Conservation (phyloP, 2,888 invertebrate genomes). For the Acrobasis consociella region DNA sequence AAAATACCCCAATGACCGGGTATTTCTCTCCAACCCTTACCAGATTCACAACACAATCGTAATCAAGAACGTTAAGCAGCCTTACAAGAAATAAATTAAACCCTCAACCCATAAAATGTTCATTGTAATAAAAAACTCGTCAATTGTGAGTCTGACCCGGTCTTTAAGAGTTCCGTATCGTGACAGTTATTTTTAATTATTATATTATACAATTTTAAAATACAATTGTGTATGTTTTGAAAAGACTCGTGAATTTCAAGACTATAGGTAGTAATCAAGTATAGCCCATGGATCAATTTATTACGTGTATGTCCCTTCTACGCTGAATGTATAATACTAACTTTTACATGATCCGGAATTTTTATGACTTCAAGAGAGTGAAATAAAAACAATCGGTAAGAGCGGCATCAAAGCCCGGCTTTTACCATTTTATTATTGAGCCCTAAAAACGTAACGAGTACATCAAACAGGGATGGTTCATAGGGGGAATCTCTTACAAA, state of each 20-base stretch:
- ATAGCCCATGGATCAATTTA: too few species aligned
- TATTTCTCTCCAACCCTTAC: conserved; percentile 8
- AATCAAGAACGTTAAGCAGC: conserved; percentile 16
- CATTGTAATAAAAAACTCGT: conserved; percentile 8
- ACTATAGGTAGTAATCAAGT: too few species aligned
- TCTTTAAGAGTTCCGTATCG: too few species aligned
- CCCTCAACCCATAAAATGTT: conserved; percentile 18
- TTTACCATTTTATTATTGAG: not conserved
- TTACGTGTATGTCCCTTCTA: too few species aligned
- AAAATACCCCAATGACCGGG: conserved; percentile 8
- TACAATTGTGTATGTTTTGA: too few species aligned
- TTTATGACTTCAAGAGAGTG: too few species aligned
- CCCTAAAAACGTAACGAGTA: conserved; percentile 12
- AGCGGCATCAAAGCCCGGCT: not conserved
- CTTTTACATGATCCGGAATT: too few species aligned
- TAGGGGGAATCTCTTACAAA: conserved; percentile 47
- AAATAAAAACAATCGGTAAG: too few species aligned
- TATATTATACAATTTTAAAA: too few species aligned
- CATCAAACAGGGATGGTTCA: conserved; percentile 36
- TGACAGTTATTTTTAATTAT: too few species aligned
- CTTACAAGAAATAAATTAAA: conserved; percentile 20
- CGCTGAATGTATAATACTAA: too few species aligned
- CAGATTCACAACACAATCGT: conserved; percentile 14
- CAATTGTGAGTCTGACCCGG: not conserved
- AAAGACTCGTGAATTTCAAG: too few species aligned